Percentiles rank a stretch among this genome's conserved stretches.
Evolutionary conservation across 1,140 invertebrate genomes (phyloP).

Genomic region (Zaprionus nigranus): DNA sequence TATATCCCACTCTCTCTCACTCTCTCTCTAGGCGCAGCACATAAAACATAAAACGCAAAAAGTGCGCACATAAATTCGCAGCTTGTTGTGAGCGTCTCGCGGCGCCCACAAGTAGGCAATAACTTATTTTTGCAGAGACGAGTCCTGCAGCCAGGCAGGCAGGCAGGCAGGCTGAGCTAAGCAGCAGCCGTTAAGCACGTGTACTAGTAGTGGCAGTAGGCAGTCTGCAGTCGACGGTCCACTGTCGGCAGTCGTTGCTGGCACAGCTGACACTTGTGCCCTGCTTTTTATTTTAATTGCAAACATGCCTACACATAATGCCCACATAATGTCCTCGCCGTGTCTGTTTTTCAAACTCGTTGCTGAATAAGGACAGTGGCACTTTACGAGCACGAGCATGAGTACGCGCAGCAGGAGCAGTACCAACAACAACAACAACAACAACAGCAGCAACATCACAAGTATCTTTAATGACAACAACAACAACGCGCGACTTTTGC

Average conservation of each 20-base stretch:
- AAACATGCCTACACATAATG: constrained; percentile 63
- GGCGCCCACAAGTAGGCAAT: constrained; percentile 66
- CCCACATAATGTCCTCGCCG: constrained; percentile 60
- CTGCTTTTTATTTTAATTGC: constrained; percentile 77
- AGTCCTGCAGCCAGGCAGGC: neutral
- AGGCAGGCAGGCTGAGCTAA: neutral
- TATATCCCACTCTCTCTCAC: neutral
- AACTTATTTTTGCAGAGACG: constrained; percentile 63
- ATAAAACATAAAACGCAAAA: constrained; percentile 30
- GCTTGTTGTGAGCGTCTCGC: constrained; percentile 54
- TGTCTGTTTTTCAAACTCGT: constrained; percentile 43
- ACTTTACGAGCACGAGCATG: constrained; percentile 58
- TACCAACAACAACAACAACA: constrained; percentile 8
- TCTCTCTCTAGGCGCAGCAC: neutral
- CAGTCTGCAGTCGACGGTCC: neutral
- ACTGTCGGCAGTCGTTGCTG: constrained; percentile 9
- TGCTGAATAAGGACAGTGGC: constrained; percentile 44
- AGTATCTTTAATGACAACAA: constrained; percentile 45
- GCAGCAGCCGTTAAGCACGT: constrained; percentile 26
- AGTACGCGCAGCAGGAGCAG: constrained; percentile 31
- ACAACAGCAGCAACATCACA: constrained; percentile 19
- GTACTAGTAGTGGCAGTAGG: constrained; percentile 19
- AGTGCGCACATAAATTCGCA: constrained; percentile 58
- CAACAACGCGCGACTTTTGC: constrained; percentile 51
- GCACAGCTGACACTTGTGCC: constrained; percentile 51